Percentiles rank a stretch among this genome's conserved stretches.
phyloP scores from a whole-genome alignment of 2,888 invertebrate genomes.

The Ceramica pisi region DNA sequence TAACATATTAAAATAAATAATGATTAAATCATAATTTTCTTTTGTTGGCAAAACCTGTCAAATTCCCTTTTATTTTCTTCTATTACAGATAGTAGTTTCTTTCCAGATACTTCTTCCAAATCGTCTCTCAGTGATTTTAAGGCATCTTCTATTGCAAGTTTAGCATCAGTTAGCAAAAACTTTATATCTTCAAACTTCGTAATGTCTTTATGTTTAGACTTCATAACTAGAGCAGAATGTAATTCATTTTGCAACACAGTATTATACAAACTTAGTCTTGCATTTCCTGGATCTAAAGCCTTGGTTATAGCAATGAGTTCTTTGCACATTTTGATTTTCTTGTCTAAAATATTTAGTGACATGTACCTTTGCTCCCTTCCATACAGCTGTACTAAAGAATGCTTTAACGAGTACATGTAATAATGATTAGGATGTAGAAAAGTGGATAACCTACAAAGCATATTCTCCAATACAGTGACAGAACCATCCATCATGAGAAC shows the following conservation, averaged over 20 bases:
- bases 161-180: slow-evolving; percentile 86
- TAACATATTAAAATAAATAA: slow-evolving; percentile 17
- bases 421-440: slow-evolving; percentile 96
- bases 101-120: slow-evolving; percentile 89
- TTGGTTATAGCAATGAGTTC: slow-evolving; percentile 92
- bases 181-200: slow-evolving; percentile 82
- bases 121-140: slow-evolving; percentile 88
- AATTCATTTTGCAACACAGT: slow-evolving; percentile 95
- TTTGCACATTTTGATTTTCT: slow-evolving; percentile 93
- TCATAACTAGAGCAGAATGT: slow-evolving; percentile 89
- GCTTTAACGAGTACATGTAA: slow-evolving; percentile 95
- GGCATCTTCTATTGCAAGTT: slow-evolving; percentile 83
- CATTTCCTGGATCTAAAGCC: slow-evolving; percentile 93
- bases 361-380: slow-evolving; percentile 93
- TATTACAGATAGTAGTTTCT: slow-evolving; percentile 87
- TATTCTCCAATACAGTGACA: slow-evolving; percentile 91
- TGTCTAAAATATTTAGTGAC: slow-evolving; percentile 91
- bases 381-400: slow-evolving; percentile 95
- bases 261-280: slow-evolving; percentile 94
- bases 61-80: slow-evolving; percentile 86
- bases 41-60: slow-evolving; percentile 86
- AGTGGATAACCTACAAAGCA: slow-evolving; percentile 93
- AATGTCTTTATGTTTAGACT: slow-evolving; percentile 81
- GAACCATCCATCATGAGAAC: slow-evolving; percentile 92
- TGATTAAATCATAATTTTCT: slow-evolving; percentile 68